A percentile compares a stretch with the other conserved stretches of the same genome.
These are phyloP conservation scores for Lophochroa leadbeateri DNA, from an alignment of 2,113 vertebrate genomes.

Conservation along the genomic window DNA sequence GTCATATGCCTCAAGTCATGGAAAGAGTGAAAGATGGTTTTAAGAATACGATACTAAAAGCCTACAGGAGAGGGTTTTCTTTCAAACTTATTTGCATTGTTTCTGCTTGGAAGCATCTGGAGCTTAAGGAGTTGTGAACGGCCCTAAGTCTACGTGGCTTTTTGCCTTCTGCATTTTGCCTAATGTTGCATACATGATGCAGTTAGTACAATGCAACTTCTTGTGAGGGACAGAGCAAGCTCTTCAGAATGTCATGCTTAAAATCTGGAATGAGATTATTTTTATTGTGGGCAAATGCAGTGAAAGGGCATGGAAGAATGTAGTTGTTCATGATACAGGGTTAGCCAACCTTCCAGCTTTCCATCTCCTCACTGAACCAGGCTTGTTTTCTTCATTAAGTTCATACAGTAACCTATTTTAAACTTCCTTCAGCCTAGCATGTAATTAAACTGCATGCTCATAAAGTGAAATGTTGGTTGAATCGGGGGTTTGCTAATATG, in stretches of 20 bases:
- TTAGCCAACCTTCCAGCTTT: constrained; percentile 23
- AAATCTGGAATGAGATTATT: constrained; percentile 66
- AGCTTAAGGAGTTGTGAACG: not conserved
- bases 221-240: not conserved
- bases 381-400: not conserved
- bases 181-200: constrained; percentile 40
- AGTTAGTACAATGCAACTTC: not conserved
- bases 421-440: not conserved
- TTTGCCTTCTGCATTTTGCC: not conserved
- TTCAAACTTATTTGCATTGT: not conserved
- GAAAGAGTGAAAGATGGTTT: not conserved
- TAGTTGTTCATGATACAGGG: constrained; percentile 15
- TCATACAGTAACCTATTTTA: not conserved
- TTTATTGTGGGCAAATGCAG: constrained; percentile 61
- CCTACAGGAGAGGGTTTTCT: not conserved
- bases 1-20: not conserved
- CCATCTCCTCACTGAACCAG: not conserved
- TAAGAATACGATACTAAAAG: not conserved
- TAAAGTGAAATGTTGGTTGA: not conserved
- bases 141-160: not conserved
- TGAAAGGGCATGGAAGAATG: constrained; percentile 26
- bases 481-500: not conserved
- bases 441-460: not conserved
- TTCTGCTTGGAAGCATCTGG: constrained; percentile 34
- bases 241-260: constrained; percentile 22